phyloP scores from a whole-genome alignment of 2,797 vertebrate genomes.

The Sebastiscus tertius region DNA sequence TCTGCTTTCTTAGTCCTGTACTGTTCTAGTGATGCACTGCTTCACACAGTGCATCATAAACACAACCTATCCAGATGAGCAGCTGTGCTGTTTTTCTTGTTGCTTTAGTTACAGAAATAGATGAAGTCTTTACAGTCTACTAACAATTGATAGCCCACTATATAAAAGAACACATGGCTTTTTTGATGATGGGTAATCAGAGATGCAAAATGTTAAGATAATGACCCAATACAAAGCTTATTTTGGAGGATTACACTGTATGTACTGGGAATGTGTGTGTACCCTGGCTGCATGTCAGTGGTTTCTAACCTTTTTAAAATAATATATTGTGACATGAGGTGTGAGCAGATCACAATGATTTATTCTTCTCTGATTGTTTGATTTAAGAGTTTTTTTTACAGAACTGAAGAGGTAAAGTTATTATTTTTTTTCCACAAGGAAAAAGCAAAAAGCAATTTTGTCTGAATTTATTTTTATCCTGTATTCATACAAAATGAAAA shows the following conservation, averaged over 20 bases:
- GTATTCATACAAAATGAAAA: background rate
- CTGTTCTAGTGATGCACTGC: background rate
- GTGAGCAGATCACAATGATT: background rate
- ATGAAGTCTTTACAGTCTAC: background rate
- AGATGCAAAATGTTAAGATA: background rate
- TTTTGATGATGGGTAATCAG: background rate
- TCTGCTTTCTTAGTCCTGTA: conserved; percentile 2
- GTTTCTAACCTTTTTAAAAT: background rate
- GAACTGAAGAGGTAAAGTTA: background rate
- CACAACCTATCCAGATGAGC: background rate
- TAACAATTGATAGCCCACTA: background rate
- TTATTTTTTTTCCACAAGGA: background rate
- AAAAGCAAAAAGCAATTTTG: background rate
- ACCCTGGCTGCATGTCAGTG: background rate
- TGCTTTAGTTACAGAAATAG: background rate
- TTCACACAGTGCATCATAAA: conserved; percentile 24
- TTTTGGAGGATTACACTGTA: background rate
- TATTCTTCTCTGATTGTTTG: background rate
- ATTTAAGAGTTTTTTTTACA: background rate
- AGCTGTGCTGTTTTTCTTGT: conserved; percentile 4
- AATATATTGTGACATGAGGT: background rate
- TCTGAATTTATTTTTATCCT: background rate
- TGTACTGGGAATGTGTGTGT: background rate
- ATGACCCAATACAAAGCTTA: background rate
- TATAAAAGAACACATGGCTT: background rate